Evolutionary conservation across 2,888 invertebrate genomes (phyloP).

Genomic region (Dione juno): DNA sequence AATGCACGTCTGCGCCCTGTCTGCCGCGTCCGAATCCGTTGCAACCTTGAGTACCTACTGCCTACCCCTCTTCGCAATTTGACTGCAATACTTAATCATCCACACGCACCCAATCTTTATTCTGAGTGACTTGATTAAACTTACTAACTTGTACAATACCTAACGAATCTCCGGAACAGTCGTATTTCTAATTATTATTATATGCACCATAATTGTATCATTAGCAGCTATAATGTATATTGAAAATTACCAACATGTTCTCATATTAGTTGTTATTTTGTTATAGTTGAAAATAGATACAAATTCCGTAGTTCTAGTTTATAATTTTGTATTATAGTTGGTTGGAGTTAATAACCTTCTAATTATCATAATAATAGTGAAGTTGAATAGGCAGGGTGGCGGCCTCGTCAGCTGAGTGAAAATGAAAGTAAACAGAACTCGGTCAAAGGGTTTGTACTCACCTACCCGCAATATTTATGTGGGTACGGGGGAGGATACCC

Average conservation of each 20-base stretch:
- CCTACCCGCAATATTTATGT: constrained; percentile 84
- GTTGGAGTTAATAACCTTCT: constrained; percentile 70
- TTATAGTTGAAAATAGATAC: neutral
- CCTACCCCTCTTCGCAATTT: constrained; percentile 52
- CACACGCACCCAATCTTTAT: constrained; percentile 7
- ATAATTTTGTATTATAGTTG: constrained; percentile 44
- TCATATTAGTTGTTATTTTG: neutral
- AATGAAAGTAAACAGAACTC: constrained; percentile 85
- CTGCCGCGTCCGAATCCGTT: constrained; percentile 80
- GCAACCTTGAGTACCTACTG: constrained; percentile 75
- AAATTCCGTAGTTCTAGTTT: constrained; percentile 23
- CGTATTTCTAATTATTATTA: neutral
- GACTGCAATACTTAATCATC: constrained; percentile 24
- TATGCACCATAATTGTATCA: neutral
- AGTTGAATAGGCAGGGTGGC: constrained; percentile 70
- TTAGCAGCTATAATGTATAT: neutral
- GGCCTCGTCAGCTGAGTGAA: constrained; percentile 83
- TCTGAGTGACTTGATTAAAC: neutral
- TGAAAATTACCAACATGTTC: neutral
- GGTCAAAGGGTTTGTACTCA: constrained; percentile 84
- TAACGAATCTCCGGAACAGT: neutral
- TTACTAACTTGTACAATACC: neutral
- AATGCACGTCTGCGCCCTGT: constrained; percentile 84
- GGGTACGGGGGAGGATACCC: constrained; percentile 75
- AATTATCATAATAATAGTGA: constrained; percentile 82